These are phyloP conservation scores for Octonoba sinensis DNA, from an alignment of 2,888 invertebrate species.

Conservation along the genomic window DNA sequence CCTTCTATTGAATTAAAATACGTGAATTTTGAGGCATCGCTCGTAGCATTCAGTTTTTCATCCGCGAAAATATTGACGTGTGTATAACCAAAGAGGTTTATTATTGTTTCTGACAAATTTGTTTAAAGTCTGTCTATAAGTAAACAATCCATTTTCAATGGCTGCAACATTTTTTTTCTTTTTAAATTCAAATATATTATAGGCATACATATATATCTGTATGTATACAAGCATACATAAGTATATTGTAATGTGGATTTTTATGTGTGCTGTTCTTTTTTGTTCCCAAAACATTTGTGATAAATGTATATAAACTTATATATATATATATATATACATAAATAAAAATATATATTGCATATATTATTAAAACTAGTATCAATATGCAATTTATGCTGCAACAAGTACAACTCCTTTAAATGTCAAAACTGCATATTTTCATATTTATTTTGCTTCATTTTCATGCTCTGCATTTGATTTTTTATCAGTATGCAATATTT, in stretches of 20 bases:
- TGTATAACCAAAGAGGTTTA: too few species aligned
- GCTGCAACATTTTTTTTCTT: too few species aligned
- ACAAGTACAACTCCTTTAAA: constrained; percentile 28
- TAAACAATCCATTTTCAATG: too few species aligned
- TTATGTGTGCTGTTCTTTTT: constrained; percentile 38
- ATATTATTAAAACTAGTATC: constrained; percentile 31
- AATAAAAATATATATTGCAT: constrained; percentile 30
- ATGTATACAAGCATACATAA: constrained; percentile 18
- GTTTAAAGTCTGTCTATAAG: too few species aligned
- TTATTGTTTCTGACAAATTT: too few species aligned
- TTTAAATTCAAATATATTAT: too few species aligned
- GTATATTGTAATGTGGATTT: constrained; percentile 52
- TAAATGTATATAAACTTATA: constrained; percentile 52
- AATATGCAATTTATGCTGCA: constrained; percentile 14
- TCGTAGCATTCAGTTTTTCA: too few species aligned
- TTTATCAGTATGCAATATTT: too few species aligned
- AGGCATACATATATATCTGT: constrained; percentile 27
- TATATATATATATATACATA: constrained; percentile 34
- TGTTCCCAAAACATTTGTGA: constrained; percentile 43
- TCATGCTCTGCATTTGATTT: too few species aligned
- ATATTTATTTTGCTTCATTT: constrained; percentile 26
- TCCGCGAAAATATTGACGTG: too few species aligned
- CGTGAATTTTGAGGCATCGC: too few species aligned
- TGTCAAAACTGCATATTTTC: constrained; percentile 40
- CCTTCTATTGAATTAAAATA: too few species aligned